These are phyloP conservation scores for Rhinoraja longicauda DNA, from an alignment of 2,797 vertebrate genomes.

Conservation along the genomic window DNA sequence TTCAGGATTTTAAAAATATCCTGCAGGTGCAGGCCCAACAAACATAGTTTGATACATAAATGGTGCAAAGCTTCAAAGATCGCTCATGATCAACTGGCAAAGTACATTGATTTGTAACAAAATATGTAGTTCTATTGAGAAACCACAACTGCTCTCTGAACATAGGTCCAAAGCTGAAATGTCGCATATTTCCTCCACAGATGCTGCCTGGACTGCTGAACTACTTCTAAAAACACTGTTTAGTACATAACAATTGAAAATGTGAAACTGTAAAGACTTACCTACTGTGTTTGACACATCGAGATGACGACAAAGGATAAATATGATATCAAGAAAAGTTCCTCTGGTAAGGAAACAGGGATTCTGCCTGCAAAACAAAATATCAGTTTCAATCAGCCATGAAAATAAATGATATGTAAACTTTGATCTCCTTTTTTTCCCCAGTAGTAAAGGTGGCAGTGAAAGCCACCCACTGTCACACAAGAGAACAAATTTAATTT, in stretches of 20 bases:
- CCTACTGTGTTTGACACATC: conserved; percentile 47
- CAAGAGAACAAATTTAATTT: neutral
- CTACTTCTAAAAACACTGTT: neutral
- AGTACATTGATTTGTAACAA: neutral
- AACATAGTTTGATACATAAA: neutral
- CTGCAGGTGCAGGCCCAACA: neutral
- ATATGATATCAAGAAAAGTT: conserved; percentile 73
- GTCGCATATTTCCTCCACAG: no score
- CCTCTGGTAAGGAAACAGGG: conserved; percentile 83
- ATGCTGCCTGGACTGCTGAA: no score
- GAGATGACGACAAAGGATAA: conserved; percentile 61
- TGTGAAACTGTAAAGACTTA: conserved; percentile 38
- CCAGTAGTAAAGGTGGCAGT: conserved; percentile 30
- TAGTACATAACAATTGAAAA: neutral
- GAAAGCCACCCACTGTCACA: neutral
- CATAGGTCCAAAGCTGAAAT: neutral
- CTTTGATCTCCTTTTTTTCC: conserved; percentile 42
- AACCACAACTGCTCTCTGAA: neutral
- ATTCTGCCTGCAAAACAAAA: conserved; percentile 64
- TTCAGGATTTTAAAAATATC: neutral
- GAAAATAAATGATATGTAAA: conserved; percentile 37
- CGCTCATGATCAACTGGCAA: neutral
- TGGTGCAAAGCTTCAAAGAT: neutral
- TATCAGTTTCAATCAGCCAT: conserved; percentile 40
- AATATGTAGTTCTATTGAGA: neutral